Percentiles rank a stretch among this genome's conserved stretches.
phyloP scores from a whole-genome alignment of 2,113 vertebrate genomes.

The Eleginops maclovinus region DNA sequence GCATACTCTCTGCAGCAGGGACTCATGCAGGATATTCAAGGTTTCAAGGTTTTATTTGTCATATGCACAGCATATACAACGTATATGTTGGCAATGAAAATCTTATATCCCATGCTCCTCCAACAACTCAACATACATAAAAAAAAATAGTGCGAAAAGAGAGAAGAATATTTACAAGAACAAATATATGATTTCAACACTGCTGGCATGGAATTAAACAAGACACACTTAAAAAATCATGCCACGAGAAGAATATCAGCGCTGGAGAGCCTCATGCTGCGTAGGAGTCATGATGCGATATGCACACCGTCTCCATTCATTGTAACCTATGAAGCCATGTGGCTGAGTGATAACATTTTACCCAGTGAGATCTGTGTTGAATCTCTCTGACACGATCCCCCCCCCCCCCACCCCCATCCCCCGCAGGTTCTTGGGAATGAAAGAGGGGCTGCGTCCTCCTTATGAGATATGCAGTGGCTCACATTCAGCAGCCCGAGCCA shows the following conservation, averaged over 20 bases:
- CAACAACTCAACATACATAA: too few species aligned
- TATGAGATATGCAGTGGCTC: constrained; percentile 47
- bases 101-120: too few species aligned
- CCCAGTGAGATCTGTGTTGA: constrained; percentile 38
- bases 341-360: constrained; percentile 65
- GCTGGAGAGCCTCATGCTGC: constrained; percentile 25
- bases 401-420: not conserved
- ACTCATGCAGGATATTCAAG: too few species aligned
- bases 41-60: too few species aligned
- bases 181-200: not conserved
- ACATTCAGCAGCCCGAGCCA: constrained; percentile 55
- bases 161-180: too few species aligned
- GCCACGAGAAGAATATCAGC: not conserved
- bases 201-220: not conserved
- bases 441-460: constrained; percentile 29
- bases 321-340: constrained; percentile 47
- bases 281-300: constrained; percentile 50
- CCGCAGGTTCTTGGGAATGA: constrained; percentile 32
- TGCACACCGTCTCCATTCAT: constrained; percentile 19
- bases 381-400: constrained; percentile 33
- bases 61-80: too few species aligned
- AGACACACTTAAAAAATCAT: constrained; percentile 10
- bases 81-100: too few species aligned
- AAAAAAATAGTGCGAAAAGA: too few species aligned
- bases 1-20: not conserved